Evolutionary conservation across 1,140 invertebrate genomes (phyloP), one percentile per base, ranked within the genome.

Genomic region (Dendrolimus punctatus): DNA sequence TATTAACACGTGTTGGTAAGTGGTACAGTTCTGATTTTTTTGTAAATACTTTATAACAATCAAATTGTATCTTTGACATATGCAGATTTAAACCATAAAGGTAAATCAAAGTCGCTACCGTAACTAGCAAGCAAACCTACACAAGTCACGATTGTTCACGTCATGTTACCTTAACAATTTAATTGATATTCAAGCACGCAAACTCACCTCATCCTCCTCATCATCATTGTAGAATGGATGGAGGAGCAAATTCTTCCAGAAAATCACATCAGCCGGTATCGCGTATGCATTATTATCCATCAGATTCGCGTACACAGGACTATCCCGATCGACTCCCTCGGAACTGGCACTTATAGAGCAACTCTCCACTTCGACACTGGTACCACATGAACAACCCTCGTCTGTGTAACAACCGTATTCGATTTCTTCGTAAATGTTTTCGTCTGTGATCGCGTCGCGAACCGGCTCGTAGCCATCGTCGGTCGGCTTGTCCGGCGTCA

Each of bases 131-230:
- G 23, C 23, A 23, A 23, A 23, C 23, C 23, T 23, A 23, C 23
- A 23, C 23, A 23, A 23, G 23, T 23, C 23, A 23, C 23, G 23
- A 23, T 23, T 23, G 23, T 2, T 23, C 23, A 23, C 23, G 23
- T 23, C 23, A 23, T 23, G 23, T 23, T 23, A 23, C 23, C 23
- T 23, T 23, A 23, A 23, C 3, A 3, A 23, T 23, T 2, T 23
- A 23, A 23, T 23, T 23, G 23, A 23, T 23, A 23, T 23, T 23
- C 23, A 23, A 23, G 3, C 23, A 23, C 23, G 23, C 23, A 40
- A 41, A 77, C 85, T 77, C 51, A 88, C 87, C 78, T 87, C 87
- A 62, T 88, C 85, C 50, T 88, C 87, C 58, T 88, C 87, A 49
- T 88, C 87, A 36, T 88, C 87, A 56, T 85, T 86, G 55, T 80